Conservation (phyloP, 2,113 vertebrate genomes). For the Phocoena phocoena region DNA sequence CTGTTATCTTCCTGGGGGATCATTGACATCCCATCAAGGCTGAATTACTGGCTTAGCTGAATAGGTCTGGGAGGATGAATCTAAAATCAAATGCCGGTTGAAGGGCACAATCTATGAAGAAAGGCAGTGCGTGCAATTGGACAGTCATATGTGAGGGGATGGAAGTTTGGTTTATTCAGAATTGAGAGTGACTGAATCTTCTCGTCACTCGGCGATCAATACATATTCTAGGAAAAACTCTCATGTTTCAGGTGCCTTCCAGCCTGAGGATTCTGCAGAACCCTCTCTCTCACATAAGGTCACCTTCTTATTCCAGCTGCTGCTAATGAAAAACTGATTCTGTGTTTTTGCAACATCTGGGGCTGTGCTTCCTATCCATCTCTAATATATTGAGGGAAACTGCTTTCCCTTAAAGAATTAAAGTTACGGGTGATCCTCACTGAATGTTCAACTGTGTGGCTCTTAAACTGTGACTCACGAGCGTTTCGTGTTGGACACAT, state of each 20-base stretch:
- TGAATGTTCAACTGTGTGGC: neutral
- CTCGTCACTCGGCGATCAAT: neutral
- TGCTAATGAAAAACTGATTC: neutral
- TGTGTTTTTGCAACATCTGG: neutral
- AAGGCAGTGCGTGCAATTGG: neutral
- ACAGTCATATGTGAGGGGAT: neutral
- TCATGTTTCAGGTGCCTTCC: neutral
- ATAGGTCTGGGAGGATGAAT: neutral
- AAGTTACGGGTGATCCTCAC: neutral
- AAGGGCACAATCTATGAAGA: neutral
- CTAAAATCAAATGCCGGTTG: neutral
- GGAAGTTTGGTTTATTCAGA: neutral
- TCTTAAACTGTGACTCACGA: neutral
- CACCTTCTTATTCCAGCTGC: neutral
- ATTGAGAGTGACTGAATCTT: neutral
- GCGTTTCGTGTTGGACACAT: neutral
- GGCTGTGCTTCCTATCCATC: neutral
- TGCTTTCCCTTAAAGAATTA: neutral
- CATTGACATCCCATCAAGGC: neutral
- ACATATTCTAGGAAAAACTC: neutral
- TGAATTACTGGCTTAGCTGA: slow-evolving; percentile 27
- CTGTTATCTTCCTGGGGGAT: neutral
- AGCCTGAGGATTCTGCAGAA: neutral
- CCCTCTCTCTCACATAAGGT: neutral
- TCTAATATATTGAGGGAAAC: neutral